Base-by-base conservation (phyloP, 1,140 invertebrate species). In the Chionoecetes opilio region DNA sequence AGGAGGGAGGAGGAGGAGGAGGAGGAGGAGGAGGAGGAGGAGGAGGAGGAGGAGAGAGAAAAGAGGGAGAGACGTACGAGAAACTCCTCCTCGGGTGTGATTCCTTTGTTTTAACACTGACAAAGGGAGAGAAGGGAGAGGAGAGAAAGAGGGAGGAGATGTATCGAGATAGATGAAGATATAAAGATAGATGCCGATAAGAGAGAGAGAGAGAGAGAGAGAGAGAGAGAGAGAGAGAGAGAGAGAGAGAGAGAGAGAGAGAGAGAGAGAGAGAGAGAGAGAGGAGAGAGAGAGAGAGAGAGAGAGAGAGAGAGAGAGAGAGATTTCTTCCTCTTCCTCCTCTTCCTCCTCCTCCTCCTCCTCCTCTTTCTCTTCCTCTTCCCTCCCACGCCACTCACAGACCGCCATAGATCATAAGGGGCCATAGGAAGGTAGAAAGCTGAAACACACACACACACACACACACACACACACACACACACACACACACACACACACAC, bases 181-280 rank as follows among this genome's bases (percentile, higher is more conserved):
- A n/a, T n/a, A n/a, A n/a, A n/a, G n/a, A n/a, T n/a, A n/a, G n/a
- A n/a, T n/a, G n/a, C n/a, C n/a, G n/a, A n/a, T n/a, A 53, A 53
- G 11, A 9, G 46, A 53, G 46, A 53, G 11, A 53, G 46, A 53
- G 11, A 17, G 46, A 53, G 46, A 53, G 11, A 53, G 11, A 53
- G 21, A 53, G 46, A 75, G 11, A n/a, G 63, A 75, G 21, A n/a
- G 63, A 75, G 63, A 75, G 63, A 75, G n/a, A 75, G 63, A 75
- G 63, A 75, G 63, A 75, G 63, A 75, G 63, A 75, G 63, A 75
- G 63, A 75, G 63, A 75, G 63, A 75, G 63, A 75, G 63, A 75
- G 63, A 75, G 63, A 75, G 63, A 75, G 63, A 75, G 63, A 75
- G 63, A 75, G 63, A 75, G 63, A 75, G 63, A 75, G 63, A 75